A percentile compares a stretch with the other conserved stretches of the same genome.
Evolutionary conservation across 1,140 invertebrate species (phyloP).

Genomic region (Drosophila lacertosa): DNA sequence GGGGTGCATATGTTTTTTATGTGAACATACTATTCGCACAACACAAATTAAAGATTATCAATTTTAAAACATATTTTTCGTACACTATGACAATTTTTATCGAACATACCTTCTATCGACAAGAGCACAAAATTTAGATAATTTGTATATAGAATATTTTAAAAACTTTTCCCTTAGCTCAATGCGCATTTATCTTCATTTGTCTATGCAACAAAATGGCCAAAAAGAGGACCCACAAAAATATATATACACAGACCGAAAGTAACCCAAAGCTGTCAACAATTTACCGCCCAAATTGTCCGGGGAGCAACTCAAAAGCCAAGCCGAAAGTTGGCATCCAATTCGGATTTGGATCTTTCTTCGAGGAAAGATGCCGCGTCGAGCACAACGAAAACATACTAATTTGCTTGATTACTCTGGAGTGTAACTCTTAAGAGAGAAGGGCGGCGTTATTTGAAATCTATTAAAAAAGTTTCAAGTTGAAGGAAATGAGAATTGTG

Average conservation of each 20-base stretch:
- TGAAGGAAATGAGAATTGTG: conserved; percentile 28
- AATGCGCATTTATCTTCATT: conserved; percentile 74
- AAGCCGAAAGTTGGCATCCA: conserved; percentile 46
- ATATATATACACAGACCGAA: conserved; percentile 7
- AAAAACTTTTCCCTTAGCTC: not conserved
- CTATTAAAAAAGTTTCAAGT: conserved; percentile 77
- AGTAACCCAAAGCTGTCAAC: conserved; percentile 68
- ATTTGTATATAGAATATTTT: conserved; percentile 10
- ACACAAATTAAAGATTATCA: no score
- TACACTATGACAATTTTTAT: no score
- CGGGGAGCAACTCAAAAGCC: conserved; percentile 51
- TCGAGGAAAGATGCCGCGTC: no score
- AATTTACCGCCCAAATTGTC: conserved; percentile 77
- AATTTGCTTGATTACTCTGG: conserved; percentile 80
- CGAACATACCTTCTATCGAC: no score
- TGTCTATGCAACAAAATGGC: conserved; percentile 42
- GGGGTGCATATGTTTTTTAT: no score
- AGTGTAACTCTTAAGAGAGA: conserved; percentile 40
- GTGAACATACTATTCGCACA: no score
- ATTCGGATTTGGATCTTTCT: conserved; percentile 33
- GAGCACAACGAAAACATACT: conserved; percentile 42
- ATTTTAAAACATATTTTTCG: no score
- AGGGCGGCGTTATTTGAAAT: conserved; percentile 67
- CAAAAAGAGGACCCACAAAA: conserved; percentile 18
- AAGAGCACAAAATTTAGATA: conserved; percentile 4